Evolutionary conservation across 2,888 invertebrate species (phyloP), one percentile per base, ranked within the genome.

Genomic region (Teleogryllus oceanicus): DNA sequence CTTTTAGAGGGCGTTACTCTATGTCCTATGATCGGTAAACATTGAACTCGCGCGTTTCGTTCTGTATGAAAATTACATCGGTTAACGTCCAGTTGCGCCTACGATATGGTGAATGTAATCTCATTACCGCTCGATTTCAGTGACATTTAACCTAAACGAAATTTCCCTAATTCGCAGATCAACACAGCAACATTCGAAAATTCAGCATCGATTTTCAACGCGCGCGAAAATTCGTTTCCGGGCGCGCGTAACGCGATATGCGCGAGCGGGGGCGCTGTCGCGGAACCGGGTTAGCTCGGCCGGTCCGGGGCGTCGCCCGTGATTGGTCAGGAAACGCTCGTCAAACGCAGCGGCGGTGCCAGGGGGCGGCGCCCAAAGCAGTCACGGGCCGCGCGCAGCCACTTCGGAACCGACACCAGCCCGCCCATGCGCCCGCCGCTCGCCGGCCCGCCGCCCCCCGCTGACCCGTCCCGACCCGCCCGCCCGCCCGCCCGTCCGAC

Each of bases 141-240:
- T 62, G 62, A 62, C 62, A n/a, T 62, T 62, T 62, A 18, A 62
- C 62, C n/a, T 62, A 62, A 62, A 62, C n/a, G n/a, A 62, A 62
- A 62, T 62, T 62, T 18, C 62, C 62, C 62, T 62, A 62, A 62
- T n/a, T 62, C 62, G 62, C 13, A 62, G n/a, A 13, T n/a, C 13
- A 62, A 62, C 62, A n/a, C 16, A 62, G 62, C 12, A n/a, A n/a
- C 16, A 62, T 62, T 62, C n/a, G n/a, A 62, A 62, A 62, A 62
- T 62, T 12, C 16, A 11, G 16, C 62, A 11, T 62, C 16, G 62
- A 62, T 18, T 62, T 62, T 5, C 62, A 62, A 11, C n/a, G 62
- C 62, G 62, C 13, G 62, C 13, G 62, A 62, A 62, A 62, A 62
- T 62, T 62, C 5, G 62, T 62, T 62, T 62, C n/a, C 62, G 62